Percentiles rank a stretch among this genome's conserved stretches.
Conservation (phyloP, 2,113 vertebrate species). For the Colossoma macropomum region DNA sequence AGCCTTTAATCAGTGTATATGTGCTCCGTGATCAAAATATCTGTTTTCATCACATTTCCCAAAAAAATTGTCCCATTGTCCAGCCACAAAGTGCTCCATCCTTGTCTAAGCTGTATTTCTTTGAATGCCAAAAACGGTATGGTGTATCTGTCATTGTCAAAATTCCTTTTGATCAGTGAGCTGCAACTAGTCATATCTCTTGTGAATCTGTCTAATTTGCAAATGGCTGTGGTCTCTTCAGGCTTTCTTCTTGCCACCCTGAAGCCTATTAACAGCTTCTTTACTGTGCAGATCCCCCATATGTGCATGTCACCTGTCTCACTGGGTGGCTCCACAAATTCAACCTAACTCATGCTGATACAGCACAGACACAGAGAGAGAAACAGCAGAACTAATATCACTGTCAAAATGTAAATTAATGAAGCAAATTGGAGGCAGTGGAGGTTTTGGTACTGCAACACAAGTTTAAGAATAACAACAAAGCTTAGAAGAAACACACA, state of each 20-base stretch:
- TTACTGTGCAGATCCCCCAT: slow-evolving; percentile 30
- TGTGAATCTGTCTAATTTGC: not conserved
- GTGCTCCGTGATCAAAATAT: not conserved
- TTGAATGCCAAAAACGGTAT: not conserved
- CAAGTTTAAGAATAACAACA: not conserved
- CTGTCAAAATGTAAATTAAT: slow-evolving; percentile 15
- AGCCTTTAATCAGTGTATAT: not conserved
- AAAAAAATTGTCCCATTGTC: not conserved
- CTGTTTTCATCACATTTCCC: not conserved
- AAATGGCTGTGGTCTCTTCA: not conserved
- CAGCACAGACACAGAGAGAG: slow-evolving; percentile 32
- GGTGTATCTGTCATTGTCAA: not conserved
- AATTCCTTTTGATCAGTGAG: not conserved
- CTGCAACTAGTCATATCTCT: slow-evolving; percentile 1
- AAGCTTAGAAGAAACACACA: not conserved
- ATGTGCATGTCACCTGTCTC: slow-evolving; percentile 36
- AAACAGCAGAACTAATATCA: not conserved
- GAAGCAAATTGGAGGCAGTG: not conserved
- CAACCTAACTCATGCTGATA: slow-evolving; percentile 31
- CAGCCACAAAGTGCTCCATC: not conserved
- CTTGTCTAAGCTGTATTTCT: not conserved
- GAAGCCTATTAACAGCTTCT: slow-evolving; percentile 28
- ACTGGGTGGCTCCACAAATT: slow-evolving; percentile 23
- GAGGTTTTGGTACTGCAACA: not conserved
- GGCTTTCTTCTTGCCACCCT: slow-evolving; percentile 19